phyloP scores from a whole-genome alignment of 2,113 vertebrate species.

The human region DNA sequence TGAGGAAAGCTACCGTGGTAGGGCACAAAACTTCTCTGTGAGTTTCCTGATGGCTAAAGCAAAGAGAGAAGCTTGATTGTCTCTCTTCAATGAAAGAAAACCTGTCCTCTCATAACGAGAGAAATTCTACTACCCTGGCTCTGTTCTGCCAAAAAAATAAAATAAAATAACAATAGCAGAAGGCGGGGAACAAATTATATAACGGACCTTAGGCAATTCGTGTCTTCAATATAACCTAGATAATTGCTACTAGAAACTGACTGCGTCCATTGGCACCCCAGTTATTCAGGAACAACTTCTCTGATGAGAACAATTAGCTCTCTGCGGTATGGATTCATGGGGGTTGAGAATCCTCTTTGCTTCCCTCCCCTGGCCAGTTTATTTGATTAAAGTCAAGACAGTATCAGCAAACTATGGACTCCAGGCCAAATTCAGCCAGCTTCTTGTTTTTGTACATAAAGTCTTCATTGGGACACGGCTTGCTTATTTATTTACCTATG shows the following conservation, averaged over 20 bases:
- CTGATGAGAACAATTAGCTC: background rate
- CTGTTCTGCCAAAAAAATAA: background rate
- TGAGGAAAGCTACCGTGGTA: background rate
- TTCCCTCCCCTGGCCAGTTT: background rate
- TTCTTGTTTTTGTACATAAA: background rate
- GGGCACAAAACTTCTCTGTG: background rate
- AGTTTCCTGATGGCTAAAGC: background rate
- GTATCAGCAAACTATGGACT: background rate
- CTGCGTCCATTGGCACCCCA: fast-evolving
- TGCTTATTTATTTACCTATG: background rate
- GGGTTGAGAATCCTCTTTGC: background rate
- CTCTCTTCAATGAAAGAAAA: background rate
- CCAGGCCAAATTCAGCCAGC: background rate
- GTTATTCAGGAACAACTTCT: background rate
- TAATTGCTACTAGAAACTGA: background rate
- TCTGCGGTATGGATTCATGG: background rate
- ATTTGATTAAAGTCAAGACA: background rate
- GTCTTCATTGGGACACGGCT: background rate
- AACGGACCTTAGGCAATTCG: background rate
- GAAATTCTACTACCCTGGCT: background rate
- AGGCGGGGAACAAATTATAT: background rate
- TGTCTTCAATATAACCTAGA: background rate
- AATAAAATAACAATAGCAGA: background rate
- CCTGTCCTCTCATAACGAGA: background rate
- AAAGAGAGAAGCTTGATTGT: background rate